Evolutionary conservation across 2,888 invertebrate genomes (phyloP).

Genomic region (Mantis religiosa): DNA sequence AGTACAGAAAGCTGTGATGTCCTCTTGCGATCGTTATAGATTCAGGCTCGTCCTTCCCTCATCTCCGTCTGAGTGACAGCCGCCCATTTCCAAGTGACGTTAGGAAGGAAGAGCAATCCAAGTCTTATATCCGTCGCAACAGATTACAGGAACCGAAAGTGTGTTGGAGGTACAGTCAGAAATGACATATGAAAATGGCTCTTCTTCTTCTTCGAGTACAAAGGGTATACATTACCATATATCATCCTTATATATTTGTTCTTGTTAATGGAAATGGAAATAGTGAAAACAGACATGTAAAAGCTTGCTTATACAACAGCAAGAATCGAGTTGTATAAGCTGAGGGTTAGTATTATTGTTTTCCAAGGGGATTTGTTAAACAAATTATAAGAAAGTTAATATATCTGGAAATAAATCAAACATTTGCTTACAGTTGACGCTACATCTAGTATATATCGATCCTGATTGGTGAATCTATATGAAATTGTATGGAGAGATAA

Average conservation of each 20-base stretch:
- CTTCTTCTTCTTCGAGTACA: neutral
- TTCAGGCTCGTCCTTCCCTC: neutral
- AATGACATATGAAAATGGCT: neutral
- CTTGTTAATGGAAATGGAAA: neutral
- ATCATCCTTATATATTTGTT: neutral
- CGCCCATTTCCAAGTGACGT: neutral
- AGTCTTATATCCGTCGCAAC: neutral
- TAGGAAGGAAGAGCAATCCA: neutral
- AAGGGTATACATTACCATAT: neutral
- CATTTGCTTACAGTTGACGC: too few species aligned
- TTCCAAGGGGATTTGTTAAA: too few species aligned
- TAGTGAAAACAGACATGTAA: neutral
- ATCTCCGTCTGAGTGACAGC: neutral
- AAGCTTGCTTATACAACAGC: neutral
- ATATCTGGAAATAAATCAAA: too few species aligned
- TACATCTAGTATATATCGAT: too few species aligned
- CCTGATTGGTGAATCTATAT: too few species aligned
- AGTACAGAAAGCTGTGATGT: neutral
- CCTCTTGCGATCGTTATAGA: neutral
- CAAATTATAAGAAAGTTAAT: too few species aligned
- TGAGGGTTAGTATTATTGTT: too few species aligned
- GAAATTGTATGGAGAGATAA: too few species aligned
- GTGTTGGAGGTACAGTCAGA: neutral
- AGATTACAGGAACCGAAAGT: neutral
- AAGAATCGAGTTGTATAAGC: too few species aligned